Base-by-base conservation (phyloP, 2,797 vertebrate genomes). In the Caiman crocodilus region DNA sequence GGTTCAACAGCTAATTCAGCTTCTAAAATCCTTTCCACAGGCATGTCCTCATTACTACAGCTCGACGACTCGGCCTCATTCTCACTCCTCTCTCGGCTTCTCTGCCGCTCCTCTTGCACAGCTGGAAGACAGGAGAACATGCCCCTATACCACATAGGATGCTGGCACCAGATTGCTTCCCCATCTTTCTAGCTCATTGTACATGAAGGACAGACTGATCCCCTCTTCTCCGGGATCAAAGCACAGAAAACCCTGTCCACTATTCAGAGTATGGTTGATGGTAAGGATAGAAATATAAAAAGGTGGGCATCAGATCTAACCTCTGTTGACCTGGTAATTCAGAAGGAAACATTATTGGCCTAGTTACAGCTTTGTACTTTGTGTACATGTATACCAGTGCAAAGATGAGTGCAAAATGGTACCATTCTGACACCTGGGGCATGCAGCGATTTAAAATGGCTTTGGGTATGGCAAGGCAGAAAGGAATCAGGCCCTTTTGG, bases 71-170 rank as follows among this genome's bases (percentile, higher is more conserved):
- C 99, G 0, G 98, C 98, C 91, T 99, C 99, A 0, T 95, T 98
- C 94, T 99, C 99, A 0, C 98, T 98, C 30, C 98, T 98, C 95
- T 99, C 99, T 90, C 98, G 98, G 96, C 99, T 98, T 84, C 99
- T 98, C 98, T 99, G 99, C 90, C 99, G 98, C 96, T 99, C 99
- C 84, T 99, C 99, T 95, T 99, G 99, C 82, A 99, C 99, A 35
- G 99, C 99, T 99, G 96, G 15, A 35, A 82, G 3, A 82, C 77
- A 77, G 81, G 84, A 77, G 60, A 3, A 17, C 1, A 0, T 2
- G 25, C 60, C 63, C 80, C 86, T 8, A 8, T 21, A 65, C 4
- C 15, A 2, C 1, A 14, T 7, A 26, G 73, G 74, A 76, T 50
- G 9, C 42, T 28, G 13, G 56, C 42, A 50, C 42, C 42, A 16